Evolutionary conservation across 2,888 invertebrate species (phyloP).

Genomic region (Acanthacorydalis orientalis): DNA sequence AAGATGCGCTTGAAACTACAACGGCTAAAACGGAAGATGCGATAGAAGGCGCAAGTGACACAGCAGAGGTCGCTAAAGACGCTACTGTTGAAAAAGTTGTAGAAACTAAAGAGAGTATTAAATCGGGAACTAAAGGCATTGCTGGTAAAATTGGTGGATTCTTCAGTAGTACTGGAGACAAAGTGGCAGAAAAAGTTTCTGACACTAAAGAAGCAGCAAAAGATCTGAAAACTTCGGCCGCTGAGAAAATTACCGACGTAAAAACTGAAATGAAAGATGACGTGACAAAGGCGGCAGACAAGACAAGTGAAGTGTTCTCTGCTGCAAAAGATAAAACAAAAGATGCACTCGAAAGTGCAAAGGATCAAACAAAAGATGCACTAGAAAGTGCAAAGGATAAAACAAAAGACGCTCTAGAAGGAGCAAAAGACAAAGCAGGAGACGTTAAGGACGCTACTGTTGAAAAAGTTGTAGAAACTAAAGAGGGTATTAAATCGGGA

Average conservation of each 20-base stretch:
- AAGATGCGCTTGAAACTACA: not conserved
- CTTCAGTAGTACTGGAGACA: too few relatives aligned
- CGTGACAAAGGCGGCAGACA: not conserved
- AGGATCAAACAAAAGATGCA: conserved; percentile 1
- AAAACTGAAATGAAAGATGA: not conserved
- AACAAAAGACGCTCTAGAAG: not conserved
- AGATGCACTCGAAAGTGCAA: conserved; percentile 6
- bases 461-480: not conserved
- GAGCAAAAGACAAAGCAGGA: not conserved
- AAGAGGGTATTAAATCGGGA: not conserved
- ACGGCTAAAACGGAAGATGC: not conserved
- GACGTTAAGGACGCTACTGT: too few relatives aligned
- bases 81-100: not conserved
- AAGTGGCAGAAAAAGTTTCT: too few relatives aligned
- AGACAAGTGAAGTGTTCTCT: not conserved
- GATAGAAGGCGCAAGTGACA: conserved; percentile 4
- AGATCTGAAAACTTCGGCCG: not conserved
- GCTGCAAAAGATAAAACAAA: not conserved
- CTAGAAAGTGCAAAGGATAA: not conserved
- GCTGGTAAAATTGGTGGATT: too few relatives aligned
- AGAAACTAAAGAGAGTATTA: not conserved
- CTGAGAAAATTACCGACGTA: not conserved
- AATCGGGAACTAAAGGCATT: too few relatives aligned
- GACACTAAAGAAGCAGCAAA: not conserved
- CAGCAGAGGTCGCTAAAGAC: conserved; percentile 5